Evolutionary conservation across 2,888 invertebrate species (phyloP).

Genomic region (Bellardia pandia): DNA sequence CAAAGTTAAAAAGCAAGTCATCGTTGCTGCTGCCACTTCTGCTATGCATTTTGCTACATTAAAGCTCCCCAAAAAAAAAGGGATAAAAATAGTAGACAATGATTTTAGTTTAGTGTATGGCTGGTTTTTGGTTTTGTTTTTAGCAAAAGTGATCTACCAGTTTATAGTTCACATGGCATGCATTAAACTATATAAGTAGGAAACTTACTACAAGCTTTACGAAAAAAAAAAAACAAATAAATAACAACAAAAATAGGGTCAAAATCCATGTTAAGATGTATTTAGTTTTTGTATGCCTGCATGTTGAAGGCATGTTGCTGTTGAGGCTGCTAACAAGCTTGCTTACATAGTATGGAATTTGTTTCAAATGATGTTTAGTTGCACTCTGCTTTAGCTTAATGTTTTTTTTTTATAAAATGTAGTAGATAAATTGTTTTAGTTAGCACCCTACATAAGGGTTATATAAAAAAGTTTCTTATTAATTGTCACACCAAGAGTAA

Average conservation of each 20-base stretch:
- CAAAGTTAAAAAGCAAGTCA: slow-evolving; percentile 70
- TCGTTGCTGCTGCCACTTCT: slow-evolving; percentile 60
- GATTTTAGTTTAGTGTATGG: slow-evolving; percentile 38
- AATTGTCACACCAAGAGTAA: too few relatives aligned
- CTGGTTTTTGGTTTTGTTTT: slow-evolving; percentile 15
- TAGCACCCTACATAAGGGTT: neutral
- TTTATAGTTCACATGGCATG: slow-evolving; percentile 72
- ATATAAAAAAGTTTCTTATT: neutral
- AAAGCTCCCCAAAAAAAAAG: slow-evolving; percentile 52
- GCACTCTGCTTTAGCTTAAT: slow-evolving; percentile 55
- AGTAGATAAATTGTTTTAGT: too few relatives aligned
- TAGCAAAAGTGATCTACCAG: slow-evolving; percentile 70
- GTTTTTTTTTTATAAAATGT: slow-evolving; percentile 16
- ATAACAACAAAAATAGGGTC: slow-evolving; percentile 66
- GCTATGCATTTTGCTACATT: slow-evolving; percentile 47
- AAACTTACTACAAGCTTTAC: slow-evolving; percentile 45
- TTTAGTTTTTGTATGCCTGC: slow-evolving; percentile 61
- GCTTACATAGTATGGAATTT: slow-evolving; percentile 72
- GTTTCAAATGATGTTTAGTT: slow-evolving; percentile 72
- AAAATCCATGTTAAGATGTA: slow-evolving; percentile 71
- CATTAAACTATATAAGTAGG: slow-evolving; percentile 59
- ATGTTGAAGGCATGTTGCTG: slow-evolving; percentile 58
- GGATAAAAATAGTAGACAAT: slow-evolving; percentile 67
- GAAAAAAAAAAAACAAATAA: neutral
- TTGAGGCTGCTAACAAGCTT: slow-evolving; percentile 72